phyloP scores from a whole-genome alignment of 2,888 invertebrate species.

The Drosophila phalerata region DNA sequence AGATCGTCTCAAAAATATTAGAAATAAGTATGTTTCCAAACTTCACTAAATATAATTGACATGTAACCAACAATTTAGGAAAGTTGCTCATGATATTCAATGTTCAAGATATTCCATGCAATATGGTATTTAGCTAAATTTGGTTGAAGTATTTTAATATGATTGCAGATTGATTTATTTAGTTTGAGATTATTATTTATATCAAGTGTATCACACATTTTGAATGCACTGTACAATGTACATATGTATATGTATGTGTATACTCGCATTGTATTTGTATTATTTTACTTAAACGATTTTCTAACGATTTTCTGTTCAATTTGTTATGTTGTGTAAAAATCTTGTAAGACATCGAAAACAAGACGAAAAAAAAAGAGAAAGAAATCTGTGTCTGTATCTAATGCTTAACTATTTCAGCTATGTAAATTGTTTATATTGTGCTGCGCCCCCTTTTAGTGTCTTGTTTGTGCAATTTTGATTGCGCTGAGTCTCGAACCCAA shows the following conservation, averaged over 20 bases:
- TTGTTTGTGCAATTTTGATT: constrained; percentile 49
- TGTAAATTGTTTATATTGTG: constrained; percentile 53
- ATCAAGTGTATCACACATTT: constrained; percentile 10
- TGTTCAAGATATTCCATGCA: too few relatives aligned
- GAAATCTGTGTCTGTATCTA: constrained; percentile 51
- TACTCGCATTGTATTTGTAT: constrained; percentile 36
- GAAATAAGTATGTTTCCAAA: too few relatives aligned
- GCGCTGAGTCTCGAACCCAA: constrained; percentile 33
- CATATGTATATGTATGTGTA: constrained; percentile 44
- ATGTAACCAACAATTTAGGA: too few relatives aligned
- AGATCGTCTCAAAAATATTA: too few relatives aligned
- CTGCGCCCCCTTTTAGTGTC: constrained; percentile 55
- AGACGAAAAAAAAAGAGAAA: constrained; percentile 24
- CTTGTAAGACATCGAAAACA: constrained; percentile 13
- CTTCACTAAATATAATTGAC: too few relatives aligned
- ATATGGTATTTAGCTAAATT: too few relatives aligned
- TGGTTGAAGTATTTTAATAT: neutral
- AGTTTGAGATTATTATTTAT: constrained; percentile 7
- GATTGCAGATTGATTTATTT: constrained; percentile 8
- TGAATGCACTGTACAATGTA: constrained; percentile 49
- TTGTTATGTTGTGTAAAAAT: constrained; percentile 37
- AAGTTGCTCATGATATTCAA: too few relatives aligned
- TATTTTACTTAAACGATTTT: constrained; percentile 12
- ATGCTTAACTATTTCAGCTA: constrained; percentile 63
- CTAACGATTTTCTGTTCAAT: constrained; percentile 15